Percentiles rank a stretch among this genome's conserved stretches.
phyloP scores from a whole-genome alignment of 2,797 vertebrate species.

The Amphiprion clarkii region DNA sequence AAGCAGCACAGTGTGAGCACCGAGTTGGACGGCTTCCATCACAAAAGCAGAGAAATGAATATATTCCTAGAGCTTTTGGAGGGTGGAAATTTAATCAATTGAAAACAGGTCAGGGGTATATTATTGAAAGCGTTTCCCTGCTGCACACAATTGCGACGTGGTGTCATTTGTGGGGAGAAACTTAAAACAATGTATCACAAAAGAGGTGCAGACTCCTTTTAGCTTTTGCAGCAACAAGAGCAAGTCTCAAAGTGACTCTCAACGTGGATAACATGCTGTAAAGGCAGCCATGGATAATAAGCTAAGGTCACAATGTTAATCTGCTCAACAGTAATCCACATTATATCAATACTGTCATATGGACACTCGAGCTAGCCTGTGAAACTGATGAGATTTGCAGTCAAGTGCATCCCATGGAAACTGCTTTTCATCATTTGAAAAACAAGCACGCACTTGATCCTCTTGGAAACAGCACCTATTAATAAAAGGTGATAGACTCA shows the following conservation, averaged over 20 bases:
- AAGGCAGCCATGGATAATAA: constrained; percentile 19
- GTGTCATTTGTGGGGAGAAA: constrained; percentile 28
- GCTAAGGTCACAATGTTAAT: constrained; percentile 27
- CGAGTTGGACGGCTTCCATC: constrained; percentile 52
- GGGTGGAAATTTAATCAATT: constrained; percentile 66
- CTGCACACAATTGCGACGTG: constrained; percentile 26
- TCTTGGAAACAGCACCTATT: neutral
- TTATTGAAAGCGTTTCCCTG: constrained; percentile 56
- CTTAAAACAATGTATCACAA: constrained; percentile 28
- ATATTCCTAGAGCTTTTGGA: constrained; percentile 47
- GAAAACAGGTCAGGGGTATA: constrained; percentile 55
- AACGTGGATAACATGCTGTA: constrained; percentile 9
- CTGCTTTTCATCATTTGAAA: too few species aligned
- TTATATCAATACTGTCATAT: constrained; percentile 18
- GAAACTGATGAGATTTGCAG: constrained; percentile 1
- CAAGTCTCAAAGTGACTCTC: constrained; percentile 2
- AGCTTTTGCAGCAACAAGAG: too few species aligned
- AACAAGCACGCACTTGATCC: neutral
- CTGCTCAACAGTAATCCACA: constrained; percentile 1
- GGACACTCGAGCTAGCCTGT: constrained; percentile 1
- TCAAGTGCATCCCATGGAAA: too few species aligned
- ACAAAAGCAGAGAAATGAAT: constrained; percentile 63
- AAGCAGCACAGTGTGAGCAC: constrained; percentile 37
- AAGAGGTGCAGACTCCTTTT: neutral
- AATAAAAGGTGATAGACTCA: too few species aligned